Conservation (phyloP, 2,888 invertebrate species). For the Aleiodes alternator region DNA sequence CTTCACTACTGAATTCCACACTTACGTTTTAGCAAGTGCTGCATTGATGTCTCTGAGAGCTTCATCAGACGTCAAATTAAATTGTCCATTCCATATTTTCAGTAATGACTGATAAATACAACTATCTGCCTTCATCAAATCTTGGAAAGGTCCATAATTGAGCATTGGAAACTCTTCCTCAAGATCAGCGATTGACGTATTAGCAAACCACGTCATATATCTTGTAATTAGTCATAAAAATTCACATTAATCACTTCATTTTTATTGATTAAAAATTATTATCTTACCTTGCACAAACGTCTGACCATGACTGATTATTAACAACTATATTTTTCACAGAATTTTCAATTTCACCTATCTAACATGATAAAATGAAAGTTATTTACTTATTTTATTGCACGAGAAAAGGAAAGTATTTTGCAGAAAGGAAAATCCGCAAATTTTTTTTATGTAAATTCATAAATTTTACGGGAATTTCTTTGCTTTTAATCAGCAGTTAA, state of each 20-base stretch:
- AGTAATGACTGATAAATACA: conserved; percentile 71
- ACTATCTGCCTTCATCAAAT: conserved; percentile 58
- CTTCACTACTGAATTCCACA: neutral
- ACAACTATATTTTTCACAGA: conserved; percentile 57
- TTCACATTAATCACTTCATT: neutral
- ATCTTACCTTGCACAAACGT: conserved; percentile 72
- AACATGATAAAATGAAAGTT: conserved; percentile 3
- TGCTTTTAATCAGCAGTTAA: too few species aligned
- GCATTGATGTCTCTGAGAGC: conserved; percentile 64
- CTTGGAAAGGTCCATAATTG: neutral
- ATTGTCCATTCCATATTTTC: conserved; percentile 65
- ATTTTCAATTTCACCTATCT: conserved; percentile 49
- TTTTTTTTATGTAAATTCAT: too few species aligned
- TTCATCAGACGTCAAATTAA: conserved; percentile 59
- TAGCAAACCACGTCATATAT: conserved; percentile 70
- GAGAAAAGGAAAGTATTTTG: neutral
- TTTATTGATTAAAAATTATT: neutral
- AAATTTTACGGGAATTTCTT: too few species aligned
- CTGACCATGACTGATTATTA: conserved; percentile 69
- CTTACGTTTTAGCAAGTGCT: conserved; percentile 64
- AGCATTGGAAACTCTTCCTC: conserved; percentile 56
- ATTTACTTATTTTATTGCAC: neutral
- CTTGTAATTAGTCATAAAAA: conserved; percentile 53
- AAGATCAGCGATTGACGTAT: conserved; percentile 54
- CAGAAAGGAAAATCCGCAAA: too few species aligned